Evolutionary conservation across 2,113 vertebrate genomes (phyloP).

Genomic region (Piliocolobus tephrosceles): DNA sequence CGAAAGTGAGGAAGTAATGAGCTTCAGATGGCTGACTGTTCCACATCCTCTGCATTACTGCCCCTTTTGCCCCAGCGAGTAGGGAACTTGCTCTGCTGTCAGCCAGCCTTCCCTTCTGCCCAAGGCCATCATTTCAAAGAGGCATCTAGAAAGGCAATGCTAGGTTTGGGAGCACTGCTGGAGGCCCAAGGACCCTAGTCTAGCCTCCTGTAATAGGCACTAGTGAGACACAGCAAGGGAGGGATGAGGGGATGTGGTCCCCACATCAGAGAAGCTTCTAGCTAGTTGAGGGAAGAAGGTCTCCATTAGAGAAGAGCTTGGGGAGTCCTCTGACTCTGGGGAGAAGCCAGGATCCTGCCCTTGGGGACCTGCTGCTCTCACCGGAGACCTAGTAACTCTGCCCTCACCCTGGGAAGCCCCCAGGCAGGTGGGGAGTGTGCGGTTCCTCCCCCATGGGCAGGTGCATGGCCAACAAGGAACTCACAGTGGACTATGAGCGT

Average conservation of each 20-base stretch:
- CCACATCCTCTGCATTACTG: background rate
- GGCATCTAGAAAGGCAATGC: background rate
- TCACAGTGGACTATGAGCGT: background rate
- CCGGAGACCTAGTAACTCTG: background rate
- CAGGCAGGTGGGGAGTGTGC: background rate
- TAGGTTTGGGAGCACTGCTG: background rate
- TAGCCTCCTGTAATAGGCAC: background rate
- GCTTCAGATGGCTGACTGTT: too few relatives aligned
- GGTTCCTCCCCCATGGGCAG: background rate
- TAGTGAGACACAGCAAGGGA: background rate
- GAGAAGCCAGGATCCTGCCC: background rate
- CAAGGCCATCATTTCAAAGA: background rate
- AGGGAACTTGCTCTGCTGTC: background rate
- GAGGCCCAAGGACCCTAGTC: background rate
- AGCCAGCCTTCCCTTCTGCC: background rate
- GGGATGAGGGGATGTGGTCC: background rate
- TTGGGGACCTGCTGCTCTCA: background rate
- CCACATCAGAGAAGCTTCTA: background rate
- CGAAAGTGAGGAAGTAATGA: background rate
- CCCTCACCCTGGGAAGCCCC: background rate
- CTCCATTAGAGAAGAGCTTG: background rate
- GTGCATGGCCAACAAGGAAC: background rate
- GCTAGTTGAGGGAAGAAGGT: background rate
- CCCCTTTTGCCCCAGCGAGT: background rate
- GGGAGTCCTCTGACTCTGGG: background rate